Conservation (phyloP, 2,888 invertebrate genomes). For the Caenorhabditis virilis region DNA sequence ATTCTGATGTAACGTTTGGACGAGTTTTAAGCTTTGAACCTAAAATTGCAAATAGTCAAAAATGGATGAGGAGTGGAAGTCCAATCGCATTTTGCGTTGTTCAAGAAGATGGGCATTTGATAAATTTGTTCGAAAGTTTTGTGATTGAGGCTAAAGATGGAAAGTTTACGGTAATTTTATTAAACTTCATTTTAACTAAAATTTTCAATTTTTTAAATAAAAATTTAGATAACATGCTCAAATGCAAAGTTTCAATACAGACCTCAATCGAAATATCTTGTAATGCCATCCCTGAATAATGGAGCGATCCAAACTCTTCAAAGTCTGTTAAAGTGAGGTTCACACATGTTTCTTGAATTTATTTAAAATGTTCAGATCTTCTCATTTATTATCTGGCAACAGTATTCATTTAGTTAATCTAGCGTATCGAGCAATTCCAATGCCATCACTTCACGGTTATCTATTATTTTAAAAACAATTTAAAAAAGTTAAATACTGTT, state of each 20-base stretch:
- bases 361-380: conserved; percentile 7
- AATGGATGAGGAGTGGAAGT: conserved; percentile 12
- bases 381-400: conserved; percentile 12
- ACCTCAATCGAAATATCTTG: conserved; percentile 2
- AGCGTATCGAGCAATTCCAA: conserved; percentile 19
- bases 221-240: not conserved
- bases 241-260: not conserved
- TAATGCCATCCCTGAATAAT: conserved; percentile 17
- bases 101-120: conserved; percentile 1
- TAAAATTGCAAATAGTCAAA: not conserved
- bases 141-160: not conserved
- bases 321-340: conserved; percentile 10
- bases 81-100: conserved; percentile 10
- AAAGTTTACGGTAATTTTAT: not conserved
- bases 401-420: conserved; percentile 25
- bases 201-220: not conserved
- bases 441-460: conserved; percentile 30
- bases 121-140: conserved; percentile 12
- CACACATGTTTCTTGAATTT: no score
- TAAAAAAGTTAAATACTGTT: not conserved
- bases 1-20: conserved; percentile 8
- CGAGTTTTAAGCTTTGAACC: not conserved
- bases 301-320: conserved; percentile 5
- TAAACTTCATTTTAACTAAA: conserved; percentile 1
- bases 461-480: not conserved